phyloP scores from a whole-genome alignment of 2,888 invertebrate genomes.

The Platypus cylindrus region DNA sequence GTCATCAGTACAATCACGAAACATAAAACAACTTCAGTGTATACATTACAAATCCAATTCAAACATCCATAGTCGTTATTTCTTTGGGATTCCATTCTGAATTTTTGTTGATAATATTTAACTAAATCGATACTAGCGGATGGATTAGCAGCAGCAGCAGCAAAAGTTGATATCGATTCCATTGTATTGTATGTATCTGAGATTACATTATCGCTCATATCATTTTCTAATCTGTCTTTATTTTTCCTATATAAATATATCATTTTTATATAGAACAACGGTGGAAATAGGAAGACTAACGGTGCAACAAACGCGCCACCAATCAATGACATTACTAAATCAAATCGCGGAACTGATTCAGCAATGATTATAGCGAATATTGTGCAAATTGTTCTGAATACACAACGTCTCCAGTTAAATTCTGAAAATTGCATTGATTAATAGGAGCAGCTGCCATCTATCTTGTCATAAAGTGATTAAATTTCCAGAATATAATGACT shows the following conservation, averaged over 20 bases:
- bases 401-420: slow-evolving; percentile 60
- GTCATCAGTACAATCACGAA: slow-evolving; percentile 50
- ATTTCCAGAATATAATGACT: too few relatives aligned
- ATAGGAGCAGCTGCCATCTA: too few relatives aligned
- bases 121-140: slow-evolving; percentile 2
- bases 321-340: slow-evolving; percentile 72
- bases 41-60: slow-evolving; percentile 11
- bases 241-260: slow-evolving; percentile 38
- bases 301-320: slow-evolving; percentile 77
- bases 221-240: slow-evolving; percentile 19
- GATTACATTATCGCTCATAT: slow-evolving; percentile 18
- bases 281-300: slow-evolving; percentile 72
- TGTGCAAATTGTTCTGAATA: slow-evolving; percentile 57
- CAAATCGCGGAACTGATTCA: slow-evolving; percentile 74
- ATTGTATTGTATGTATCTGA: slow-evolving; percentile 7
- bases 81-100: slow-evolving; percentile 10
- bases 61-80: background rate
- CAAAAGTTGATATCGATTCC: background rate
- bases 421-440: too few relatives aligned
- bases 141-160: too few relatives aligned
- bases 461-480: too few relatives aligned
- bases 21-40: slow-evolving; percentile 28
- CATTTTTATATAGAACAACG: slow-evolving; percentile 64
- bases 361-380: slow-evolving; percentile 61
- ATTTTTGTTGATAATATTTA: slow-evolving; percentile 13